Evolutionary conservation across 2,797 vertebrate genomes (phyloP).

Genomic region (Pangasius sanitwongsei): DNA sequence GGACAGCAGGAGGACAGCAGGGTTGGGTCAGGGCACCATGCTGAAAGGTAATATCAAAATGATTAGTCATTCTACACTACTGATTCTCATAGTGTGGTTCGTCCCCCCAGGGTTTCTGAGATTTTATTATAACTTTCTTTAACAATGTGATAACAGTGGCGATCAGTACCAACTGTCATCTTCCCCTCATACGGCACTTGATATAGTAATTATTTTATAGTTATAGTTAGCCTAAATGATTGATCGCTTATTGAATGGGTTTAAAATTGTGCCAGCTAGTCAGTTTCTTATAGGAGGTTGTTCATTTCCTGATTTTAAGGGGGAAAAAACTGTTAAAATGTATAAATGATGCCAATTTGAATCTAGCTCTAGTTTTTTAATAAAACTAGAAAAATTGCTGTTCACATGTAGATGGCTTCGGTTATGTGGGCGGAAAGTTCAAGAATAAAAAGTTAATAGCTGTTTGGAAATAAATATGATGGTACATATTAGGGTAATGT

Average conservation of each 20-base stretch:
- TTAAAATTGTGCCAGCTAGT: neutral
- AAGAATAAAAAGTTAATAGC: neutral
- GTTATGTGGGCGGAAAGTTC: neutral
- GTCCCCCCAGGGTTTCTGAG: neutral
- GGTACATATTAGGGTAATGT: neutral
- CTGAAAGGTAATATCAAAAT: slow-evolving; percentile 30
- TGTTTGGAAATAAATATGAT: neutral
- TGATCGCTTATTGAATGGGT: neutral
- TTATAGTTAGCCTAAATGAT: neutral
- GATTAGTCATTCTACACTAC: slow-evolving; percentile 24
- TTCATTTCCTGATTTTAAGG: neutral
- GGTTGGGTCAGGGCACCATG: neutral
- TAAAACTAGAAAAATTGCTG: neutral
- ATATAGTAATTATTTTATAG: neutral
- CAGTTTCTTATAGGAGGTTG: neutral
- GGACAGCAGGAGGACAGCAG: neutral
- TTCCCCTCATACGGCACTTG: neutral
- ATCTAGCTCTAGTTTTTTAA: neutral
- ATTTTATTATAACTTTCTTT: neutral
- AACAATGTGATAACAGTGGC: neutral
- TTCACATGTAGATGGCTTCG: neutral
- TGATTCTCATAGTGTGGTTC: neutral
- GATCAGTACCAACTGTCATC: neutral
- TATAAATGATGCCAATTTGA: neutral
- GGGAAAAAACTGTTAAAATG: neutral